These are phyloP conservation scores for Bombycilla garrulus DNA, from an alignment of 2,113 vertebrate genomes.

Conservation along the genomic window DNA sequence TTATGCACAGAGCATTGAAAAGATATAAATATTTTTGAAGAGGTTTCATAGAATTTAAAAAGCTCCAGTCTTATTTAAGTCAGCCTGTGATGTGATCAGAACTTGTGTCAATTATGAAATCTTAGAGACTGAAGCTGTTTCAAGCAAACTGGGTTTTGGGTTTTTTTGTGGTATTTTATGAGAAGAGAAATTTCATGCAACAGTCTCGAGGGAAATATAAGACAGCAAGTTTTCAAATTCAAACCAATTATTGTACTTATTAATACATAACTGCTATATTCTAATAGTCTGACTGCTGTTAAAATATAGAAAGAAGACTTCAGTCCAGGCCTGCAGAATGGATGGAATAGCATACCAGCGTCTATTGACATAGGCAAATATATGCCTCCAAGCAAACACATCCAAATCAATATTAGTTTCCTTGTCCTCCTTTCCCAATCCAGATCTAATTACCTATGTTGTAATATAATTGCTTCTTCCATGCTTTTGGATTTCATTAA, in stretches of 20 bases:
- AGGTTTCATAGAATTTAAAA: not conserved
- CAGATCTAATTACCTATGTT: not conserved
- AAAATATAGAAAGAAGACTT: not conserved
- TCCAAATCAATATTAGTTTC: not conserved
- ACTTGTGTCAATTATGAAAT: not conserved
- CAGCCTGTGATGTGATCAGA: slow-evolving; percentile 1
- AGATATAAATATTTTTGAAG: slow-evolving; percentile 31
- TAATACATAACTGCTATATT: not conserved
- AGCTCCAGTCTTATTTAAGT: not conserved
- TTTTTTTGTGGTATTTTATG: not conserved
- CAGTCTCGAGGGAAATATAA: not conserved
- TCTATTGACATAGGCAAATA: not conserved
- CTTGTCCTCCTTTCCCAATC: not conserved
- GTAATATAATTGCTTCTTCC: slow-evolving; percentile 1
- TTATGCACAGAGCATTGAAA: not conserved
- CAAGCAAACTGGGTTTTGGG: not conserved
- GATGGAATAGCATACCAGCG: not conserved
- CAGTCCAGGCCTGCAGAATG: not conserved
- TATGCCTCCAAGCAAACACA: not conserved
- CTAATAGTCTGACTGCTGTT: not conserved
- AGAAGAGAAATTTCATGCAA: not conserved
- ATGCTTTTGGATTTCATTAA: slow-evolving; percentile 31
- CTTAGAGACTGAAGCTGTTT: not conserved
- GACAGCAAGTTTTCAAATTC: not conserved
- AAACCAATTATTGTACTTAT: not conserved